A percentile compares a stretch with the other conserved stretches of the same genome.
These are phyloP conservation scores for Operophtera brumata DNA, from an alignment of 2,888 invertebrate species.

Conservation along the genomic window DNA sequence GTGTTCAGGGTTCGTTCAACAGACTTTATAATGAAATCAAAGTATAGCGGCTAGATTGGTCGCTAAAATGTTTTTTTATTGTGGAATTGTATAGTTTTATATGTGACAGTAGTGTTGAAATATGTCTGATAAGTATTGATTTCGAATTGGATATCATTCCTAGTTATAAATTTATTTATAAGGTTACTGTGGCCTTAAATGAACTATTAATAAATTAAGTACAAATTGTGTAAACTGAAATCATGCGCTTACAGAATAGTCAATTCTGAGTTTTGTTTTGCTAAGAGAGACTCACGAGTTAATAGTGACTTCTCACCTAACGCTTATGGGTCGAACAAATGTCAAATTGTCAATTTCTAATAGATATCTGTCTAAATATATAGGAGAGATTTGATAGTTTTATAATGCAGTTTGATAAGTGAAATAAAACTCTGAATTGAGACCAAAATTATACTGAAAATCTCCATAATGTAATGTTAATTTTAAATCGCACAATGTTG, in stretches of 20 bases:
- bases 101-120: too few relatives aligned
- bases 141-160: conserved; percentile 44
- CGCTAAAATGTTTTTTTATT: conserved; percentile 1
- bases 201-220: conserved; percentile 47
- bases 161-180: conserved; percentile 36
- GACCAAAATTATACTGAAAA: conserved; percentile 6
- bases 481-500: conserved; percentile 59
- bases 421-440: conserved; percentile 1
- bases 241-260: conserved; percentile 30
- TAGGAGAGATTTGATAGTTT: too few relatives aligned
- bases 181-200: conserved; percentile 40
- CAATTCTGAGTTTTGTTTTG: conserved; percentile 6
- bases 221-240: conserved; percentile 48
- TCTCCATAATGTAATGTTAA: conserved; percentile 17
- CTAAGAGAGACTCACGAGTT: too few relatives aligned
- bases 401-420: neutral
- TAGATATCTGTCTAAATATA: too few relatives aligned
- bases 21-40: too few relatives aligned
- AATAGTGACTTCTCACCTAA: too few relatives aligned
- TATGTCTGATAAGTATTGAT: neutral
- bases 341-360: too few relatives aligned
- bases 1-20: neutral
- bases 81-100: conserved; percentile 1
- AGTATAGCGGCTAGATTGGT: too few relatives aligned
- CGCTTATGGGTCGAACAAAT: too few relatives aligned